Evolutionary conservation across 1,140 invertebrate species (phyloP).

Genomic region (Magallana ariakensis): DNA sequence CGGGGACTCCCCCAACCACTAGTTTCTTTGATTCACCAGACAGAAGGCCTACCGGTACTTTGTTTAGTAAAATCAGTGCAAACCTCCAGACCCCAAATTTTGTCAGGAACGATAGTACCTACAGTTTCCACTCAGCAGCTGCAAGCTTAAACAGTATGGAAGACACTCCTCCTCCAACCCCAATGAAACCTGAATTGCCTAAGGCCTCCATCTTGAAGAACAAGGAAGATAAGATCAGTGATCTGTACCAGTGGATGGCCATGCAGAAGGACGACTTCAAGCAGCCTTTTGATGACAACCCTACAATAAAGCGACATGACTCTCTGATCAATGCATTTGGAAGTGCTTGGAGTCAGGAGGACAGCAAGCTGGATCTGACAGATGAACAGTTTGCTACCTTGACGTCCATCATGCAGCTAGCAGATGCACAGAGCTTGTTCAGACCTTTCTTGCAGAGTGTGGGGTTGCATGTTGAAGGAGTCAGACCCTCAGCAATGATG

Average conservation of each 20-base stretch:
- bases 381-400: constrained; percentile 70
- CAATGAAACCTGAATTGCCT: constrained; percentile 59
- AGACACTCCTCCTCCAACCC: constrained; percentile 70
- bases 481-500: constrained; percentile 78
- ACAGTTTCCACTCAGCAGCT: constrained; percentile 83
- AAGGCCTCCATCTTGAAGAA: constrained; percentile 72
- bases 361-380: constrained; percentile 73
- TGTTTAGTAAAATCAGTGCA: constrained; percentile 66
- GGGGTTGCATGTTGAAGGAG: constrained; percentile 77
- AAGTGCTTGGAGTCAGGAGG: constrained; percentile 76
- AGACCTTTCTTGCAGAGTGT: constrained; percentile 78
- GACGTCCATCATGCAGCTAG: constrained; percentile 76
- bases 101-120: constrained; percentile 84
- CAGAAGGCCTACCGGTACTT: not conserved
- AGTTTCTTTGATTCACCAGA: constrained; percentile 49
- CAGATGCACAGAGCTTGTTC: constrained; percentile 78
- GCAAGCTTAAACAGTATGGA: constrained; percentile 75
- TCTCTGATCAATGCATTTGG: constrained; percentile 71
- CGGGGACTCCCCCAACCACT: not conserved
- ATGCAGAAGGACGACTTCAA: constrained; percentile 85
- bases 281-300: constrained; percentile 45
- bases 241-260: constrained; percentile 95
- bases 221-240: constrained; percentile 83
- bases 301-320: constrained; percentile 67
- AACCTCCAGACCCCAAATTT: constrained; percentile 85